These are phyloP conservation scores for Eupelmus urozonus DNA, from an alignment of 2,888 invertebrate genomes.

Conservation along the genomic window DNA sequence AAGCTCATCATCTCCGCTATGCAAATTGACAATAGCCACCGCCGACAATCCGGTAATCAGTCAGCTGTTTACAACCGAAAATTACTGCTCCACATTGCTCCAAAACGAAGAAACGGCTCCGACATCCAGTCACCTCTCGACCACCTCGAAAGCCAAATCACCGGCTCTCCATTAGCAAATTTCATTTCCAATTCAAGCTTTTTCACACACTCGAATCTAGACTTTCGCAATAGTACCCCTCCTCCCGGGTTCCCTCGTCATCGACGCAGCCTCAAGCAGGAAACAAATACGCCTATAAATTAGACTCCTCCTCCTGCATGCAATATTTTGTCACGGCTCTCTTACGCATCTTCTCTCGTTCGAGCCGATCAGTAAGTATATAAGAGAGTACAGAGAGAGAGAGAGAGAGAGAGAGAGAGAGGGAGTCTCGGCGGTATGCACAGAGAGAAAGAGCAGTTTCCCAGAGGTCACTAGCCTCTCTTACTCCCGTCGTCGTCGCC, in stretches of 20 bases:
- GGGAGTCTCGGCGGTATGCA: slow-evolving; percentile 46
- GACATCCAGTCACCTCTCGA: too few species aligned
- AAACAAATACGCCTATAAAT: neutral
- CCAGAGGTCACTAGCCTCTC: slow-evolving; percentile 73
- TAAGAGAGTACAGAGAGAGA: too few species aligned
- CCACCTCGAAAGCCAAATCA: too few species aligned
- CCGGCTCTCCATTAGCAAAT: slow-evolving; percentile 2
- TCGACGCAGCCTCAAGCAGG: neutral
- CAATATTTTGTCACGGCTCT: slow-evolving; percentile 31
- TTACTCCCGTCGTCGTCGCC: slow-evolving; percentile 43
- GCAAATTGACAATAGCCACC: too few species aligned
- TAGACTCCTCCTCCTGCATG: neutral
- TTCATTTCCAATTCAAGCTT: slow-evolving; percentile 23
- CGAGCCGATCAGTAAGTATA: slow-evolving; percentile 52
- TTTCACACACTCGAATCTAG: slow-evolving; percentile 28
- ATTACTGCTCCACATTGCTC: too few species aligned
- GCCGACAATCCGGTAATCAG: too few species aligned
- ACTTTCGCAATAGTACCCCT: neutral
- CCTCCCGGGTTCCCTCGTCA: neutral
- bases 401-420: too few species aligned
- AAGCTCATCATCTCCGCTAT: too few species aligned
- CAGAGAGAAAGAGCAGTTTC: slow-evolving; percentile 31
- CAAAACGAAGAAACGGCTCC: too few species aligned
- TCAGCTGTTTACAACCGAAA: too few species aligned
- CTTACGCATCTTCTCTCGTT: slow-evolving; percentile 3